phyloP scores from a whole-genome alignment of 2,113 vertebrate genomes.

The Axis porcinus region DNA sequence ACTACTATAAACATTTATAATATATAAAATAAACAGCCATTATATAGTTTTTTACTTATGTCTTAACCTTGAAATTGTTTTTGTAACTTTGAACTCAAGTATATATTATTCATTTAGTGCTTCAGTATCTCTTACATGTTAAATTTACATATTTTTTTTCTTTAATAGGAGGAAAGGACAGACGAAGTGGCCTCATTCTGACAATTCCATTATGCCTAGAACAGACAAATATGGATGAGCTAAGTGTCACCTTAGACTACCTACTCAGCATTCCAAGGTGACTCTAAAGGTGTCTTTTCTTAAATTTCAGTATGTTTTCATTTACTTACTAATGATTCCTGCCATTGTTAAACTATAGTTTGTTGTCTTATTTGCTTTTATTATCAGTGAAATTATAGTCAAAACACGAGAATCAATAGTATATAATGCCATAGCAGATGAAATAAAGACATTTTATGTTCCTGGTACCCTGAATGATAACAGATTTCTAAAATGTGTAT shows the following conservation, averaged over 20 bases:
- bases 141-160: neutral
- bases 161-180: slow-evolving; percentile 93
- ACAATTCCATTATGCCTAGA: slow-evolving; percentile 97
- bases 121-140: neutral
- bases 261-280: slow-evolving; percentile 98
- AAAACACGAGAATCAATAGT: neutral
- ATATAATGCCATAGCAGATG: neutral
- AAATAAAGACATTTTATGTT: neutral
- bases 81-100: neutral
- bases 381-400: slow-evolving; percentile 21
- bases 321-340: slow-evolving; percentile 13
- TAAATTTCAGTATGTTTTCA: slow-evolving; percentile 14
- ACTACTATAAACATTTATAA: neutral
- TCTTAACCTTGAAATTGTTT: slow-evolving; percentile 54
- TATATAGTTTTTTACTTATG: neutral
- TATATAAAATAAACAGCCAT: neutral
- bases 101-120: neutral
- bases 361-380: neutral
- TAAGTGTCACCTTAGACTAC: slow-evolving; percentile 96
- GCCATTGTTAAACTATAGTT: neutral
- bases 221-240: slow-evolving; percentile 98
- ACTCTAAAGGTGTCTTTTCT: slow-evolving; percentile 71
- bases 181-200: slow-evolving; percentile 97
- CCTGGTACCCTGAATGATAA: neutral
- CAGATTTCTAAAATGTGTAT: neutral